These are phyloP conservation scores for Trachelus tabidus DNA, from an alignment of 2,888 invertebrate species.

Conservation along the genomic window DNA sequence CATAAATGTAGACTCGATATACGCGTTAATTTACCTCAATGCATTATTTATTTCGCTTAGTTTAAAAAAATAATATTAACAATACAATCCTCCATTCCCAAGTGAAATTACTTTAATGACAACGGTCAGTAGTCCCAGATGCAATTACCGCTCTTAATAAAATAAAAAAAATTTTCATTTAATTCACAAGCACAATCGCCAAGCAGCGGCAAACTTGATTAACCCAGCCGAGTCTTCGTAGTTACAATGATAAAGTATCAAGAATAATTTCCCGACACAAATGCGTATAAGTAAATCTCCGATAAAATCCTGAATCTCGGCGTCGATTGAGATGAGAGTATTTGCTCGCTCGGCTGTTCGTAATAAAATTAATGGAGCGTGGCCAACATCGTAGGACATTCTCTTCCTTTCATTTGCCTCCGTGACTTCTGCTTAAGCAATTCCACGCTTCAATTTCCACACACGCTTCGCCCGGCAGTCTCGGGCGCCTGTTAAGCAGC, in stretches of 20 bases:
- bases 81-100: too few species aligned
- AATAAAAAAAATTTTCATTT: background rate
- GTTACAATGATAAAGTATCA: background rate
- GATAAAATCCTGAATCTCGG: background rate
- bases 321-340: slow-evolving; percentile 38
- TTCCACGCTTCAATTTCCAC: slow-evolving; percentile 44
- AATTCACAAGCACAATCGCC: background rate
- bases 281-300: background rate
- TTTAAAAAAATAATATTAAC: too few species aligned
- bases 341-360: slow-evolving; percentile 38
- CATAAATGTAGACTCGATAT: background rate
- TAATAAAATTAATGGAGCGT: slow-evolving; percentile 62
- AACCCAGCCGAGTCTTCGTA: background rate
- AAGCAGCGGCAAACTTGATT: background rate
- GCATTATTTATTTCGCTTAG: too few species aligned
- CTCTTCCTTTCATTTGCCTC: slow-evolving; percentile 46
- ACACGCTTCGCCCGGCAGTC: slow-evolving; percentile 8
- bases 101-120: too few species aligned
- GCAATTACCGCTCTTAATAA: too few species aligned
- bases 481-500: background rate
- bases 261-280: background rate
- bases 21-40: too few species aligned
- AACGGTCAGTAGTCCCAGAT: too few species aligned
- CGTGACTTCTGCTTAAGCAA: slow-evolving; percentile 49
- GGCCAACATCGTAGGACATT: slow-evolving; percentile 43